These are phyloP conservation scores for Antigone vipio DNA, from an alignment of 2,113 vertebrate genomes.

Conservation along the genomic window DNA sequence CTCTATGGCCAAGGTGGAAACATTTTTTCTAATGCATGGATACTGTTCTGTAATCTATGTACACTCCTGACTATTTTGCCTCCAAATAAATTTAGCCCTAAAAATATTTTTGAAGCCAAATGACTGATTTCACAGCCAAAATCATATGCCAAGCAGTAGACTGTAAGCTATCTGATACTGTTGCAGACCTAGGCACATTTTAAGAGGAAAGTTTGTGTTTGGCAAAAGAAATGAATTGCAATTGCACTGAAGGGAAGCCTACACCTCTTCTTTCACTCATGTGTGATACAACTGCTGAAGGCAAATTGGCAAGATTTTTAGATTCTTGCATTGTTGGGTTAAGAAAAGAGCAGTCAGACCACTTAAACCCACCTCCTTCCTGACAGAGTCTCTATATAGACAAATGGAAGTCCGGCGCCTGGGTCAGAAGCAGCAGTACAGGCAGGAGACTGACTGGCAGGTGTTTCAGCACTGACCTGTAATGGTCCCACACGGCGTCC, in stretches of 20 bases:
- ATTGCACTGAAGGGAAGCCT: neutral
- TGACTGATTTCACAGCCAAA: conserved; percentile 38
- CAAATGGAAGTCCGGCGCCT: neutral
- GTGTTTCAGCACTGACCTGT: neutral
- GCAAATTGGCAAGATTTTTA: neutral
- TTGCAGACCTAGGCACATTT: neutral
- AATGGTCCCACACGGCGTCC: neutral
- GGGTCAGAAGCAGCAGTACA: neutral
- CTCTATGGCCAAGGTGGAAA: neutral
- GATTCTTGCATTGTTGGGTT: neutral
- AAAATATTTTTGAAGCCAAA: conserved; percentile 33
- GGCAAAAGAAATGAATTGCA: neutral
- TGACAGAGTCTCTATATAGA: neutral
- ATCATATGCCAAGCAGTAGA: neutral
- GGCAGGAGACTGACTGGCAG: neutral
- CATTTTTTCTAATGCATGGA: neutral
- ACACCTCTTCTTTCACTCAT: neutral
- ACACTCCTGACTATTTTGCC: neutral
- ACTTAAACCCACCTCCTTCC: neutral
- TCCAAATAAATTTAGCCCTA: conserved; percentile 22
- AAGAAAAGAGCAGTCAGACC: neutral
- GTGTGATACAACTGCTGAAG: neutral
- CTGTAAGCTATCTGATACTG: neutral
- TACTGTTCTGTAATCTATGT: neutral
- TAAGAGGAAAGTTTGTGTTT: conserved; percentile 15